Evolutionary conservation across 2,113 vertebrate species (phyloP), one percentile per base, ranked within the genome.

Genomic region (Tupaia chinensis): DNA sequence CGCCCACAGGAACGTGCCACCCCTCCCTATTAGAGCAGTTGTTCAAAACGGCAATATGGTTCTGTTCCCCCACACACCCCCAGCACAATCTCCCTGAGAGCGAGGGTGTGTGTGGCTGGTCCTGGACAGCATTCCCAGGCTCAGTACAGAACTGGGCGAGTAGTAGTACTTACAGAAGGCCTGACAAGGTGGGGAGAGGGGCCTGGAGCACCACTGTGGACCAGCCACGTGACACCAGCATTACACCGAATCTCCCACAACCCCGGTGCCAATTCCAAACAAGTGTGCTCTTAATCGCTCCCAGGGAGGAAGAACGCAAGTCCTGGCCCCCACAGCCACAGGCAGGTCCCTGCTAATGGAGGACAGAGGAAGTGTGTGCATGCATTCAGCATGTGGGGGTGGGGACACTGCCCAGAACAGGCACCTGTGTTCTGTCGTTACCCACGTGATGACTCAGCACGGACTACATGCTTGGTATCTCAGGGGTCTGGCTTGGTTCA

Each of bases 351-450:
- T 22, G 0, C 53, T 20, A 68, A n/a, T 19, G 6, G 5, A 0
- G 63, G n/a, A 29, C 22, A 13, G 2, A 1, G 8, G 29, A 44
- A 34, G 44, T 3, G 1, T 0, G 3, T 34, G 77, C 2, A 9
- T 7, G 12, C 23, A 0, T 0, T 0, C 3, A 11, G 9, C 60
- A 5, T 14, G 0, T 0, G 3, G 13, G 20, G 1, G 0, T 27
- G 34, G 5, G 9, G 8, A 27, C 10, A 2, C 22, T 4, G 32
- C 60, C 53, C 34, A 5, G 44, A n/a, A 34, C 1, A 5, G 76
- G 89, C 0, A 4, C 65, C 74, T 44, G 73, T 15, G 11, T 0
- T 0, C 66, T 9, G 8, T 17, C 2, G 2, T 0, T 3, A 1
- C 16, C 53, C 11, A 1, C 0, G 3, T 44, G 25, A 12, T 20